These are phyloP conservation scores for Hemicrepidius hirtus DNA, from an alignment of 2,888 invertebrate species.

Conservation along the genomic window DNA sequence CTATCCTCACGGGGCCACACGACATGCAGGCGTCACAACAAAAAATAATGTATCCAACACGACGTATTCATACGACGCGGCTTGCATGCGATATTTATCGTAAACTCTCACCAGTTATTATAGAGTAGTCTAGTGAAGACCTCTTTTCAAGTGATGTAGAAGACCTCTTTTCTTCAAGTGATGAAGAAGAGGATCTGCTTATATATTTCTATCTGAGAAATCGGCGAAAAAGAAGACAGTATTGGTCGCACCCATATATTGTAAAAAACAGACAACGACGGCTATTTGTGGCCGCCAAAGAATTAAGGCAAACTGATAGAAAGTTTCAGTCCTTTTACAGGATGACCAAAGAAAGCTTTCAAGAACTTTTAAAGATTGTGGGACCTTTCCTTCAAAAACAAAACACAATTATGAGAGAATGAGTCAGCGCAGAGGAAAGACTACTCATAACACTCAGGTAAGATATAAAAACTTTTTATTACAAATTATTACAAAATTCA, in stretches of 20 bases:
- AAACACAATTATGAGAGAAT: neutral
- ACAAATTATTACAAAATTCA: neutral
- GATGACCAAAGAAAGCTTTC: slow-evolving; percentile 19
- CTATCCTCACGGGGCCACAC: too few relatives aligned
- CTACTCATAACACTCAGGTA: slow-evolving; percentile 20
- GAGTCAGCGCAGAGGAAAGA: slow-evolving; percentile 9
- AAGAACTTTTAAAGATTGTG: neutral
- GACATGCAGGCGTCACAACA: too few relatives aligned
- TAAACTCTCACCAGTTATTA: too few relatives aligned
- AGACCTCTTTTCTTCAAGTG: neutral
- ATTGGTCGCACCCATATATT: slow-evolving; percentile 27
- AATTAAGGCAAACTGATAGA: neutral
- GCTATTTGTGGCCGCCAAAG: slow-evolving; percentile 20
- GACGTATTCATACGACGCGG: too few relatives aligned
- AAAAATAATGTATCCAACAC: too few relatives aligned
- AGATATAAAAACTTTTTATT: neutral
- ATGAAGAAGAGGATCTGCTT: neutral
- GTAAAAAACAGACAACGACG: neutral
- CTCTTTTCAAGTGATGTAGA: neutral
- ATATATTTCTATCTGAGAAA: neutral
- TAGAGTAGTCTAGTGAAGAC: too few relatives aligned
- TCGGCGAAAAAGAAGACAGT: slow-evolving; percentile 16
- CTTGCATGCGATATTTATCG: too few relatives aligned
- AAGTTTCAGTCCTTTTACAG: slow-evolving; percentile 15
- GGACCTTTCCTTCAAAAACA: slow-evolving; percentile 5